phyloP scores from a whole-genome alignment of 2,113 vertebrate species.

The Paradisaea rubra region DNA sequence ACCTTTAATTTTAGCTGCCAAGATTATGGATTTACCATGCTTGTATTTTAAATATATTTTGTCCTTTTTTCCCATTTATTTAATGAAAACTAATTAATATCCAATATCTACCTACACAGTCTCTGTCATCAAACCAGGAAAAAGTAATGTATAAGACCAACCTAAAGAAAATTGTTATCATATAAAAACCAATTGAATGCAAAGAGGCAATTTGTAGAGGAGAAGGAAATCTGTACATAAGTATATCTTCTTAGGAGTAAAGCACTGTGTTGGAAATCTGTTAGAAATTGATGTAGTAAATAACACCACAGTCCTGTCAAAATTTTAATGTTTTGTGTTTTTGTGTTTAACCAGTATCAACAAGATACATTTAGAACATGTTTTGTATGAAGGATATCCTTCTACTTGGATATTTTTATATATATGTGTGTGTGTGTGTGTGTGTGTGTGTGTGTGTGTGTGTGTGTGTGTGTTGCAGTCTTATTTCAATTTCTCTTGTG shows the following conservation, averaged over 20 bases:
- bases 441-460: not conserved
- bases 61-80: not conserved
- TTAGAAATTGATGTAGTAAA: not conserved
- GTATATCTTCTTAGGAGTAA: not conserved
- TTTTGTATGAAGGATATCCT: not conserved
- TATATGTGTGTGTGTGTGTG: fast-evolving
- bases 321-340: not conserved
- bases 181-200: not conserved
- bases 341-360: not conserved
- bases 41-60: not conserved
- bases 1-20: not conserved
- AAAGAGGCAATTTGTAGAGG: not conserved
- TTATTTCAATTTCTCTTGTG: not conserved
- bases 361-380: not conserved
- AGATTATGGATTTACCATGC: not conserved
- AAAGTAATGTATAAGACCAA: not conserved
- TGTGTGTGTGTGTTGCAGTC: not conserved
- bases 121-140: not conserved
- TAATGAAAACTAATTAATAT: not conserved
- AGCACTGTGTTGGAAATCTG: not conserved
- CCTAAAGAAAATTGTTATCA: not conserved
- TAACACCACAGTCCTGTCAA: not conserved
- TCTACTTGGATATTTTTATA: not conserved
- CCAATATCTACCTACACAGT: not conserved
- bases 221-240: not conserved